Evolutionary conservation across 53 echinoderm and acorn worm species (phyloP), one percentile per base, ranked within the genome.

Genomic region (Holothuria scabra): DNA sequence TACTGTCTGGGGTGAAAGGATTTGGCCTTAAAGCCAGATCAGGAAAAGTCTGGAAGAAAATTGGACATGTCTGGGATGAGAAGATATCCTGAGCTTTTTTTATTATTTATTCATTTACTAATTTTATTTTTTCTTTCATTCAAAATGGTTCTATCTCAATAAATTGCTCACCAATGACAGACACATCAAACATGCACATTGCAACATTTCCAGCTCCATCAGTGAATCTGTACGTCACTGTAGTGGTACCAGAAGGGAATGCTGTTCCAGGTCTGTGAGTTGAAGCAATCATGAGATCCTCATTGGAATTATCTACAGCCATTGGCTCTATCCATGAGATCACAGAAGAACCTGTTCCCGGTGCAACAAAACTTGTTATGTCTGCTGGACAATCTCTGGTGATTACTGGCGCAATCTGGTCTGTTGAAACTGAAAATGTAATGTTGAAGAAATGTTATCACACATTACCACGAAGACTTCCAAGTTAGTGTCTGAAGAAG

Each of bases 301-400:
- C 78, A 28, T 57, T 57, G 20, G 78, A 78, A n/a, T 59, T 78
- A 30, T 78, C 78, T 32, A 78, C 58, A 28, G 78, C 78, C 28
- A 30, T 52, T 58, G 78, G 58, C 9, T 56, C 57, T 29, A 52
- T 18, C 52, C 52, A 52, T 0, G 52, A 52, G 18, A 52, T 18
- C 18, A 52, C 52, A 16, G 52, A 52, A 8, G 78, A 28, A 55
- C 24, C 56, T 32, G 9, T 55, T 24, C 78, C 78, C 1, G 32
- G 23, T 22, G 59, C 57, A 19, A 78, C 20, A 9, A 78, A 56
- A 56, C 21, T 29, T 20, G 31, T 30, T 26, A 78, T 78, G 32
- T 78, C 78, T 28, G 10, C 78, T 30, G 78, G 78, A 26, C 78
- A 78, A 57, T 56, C 57, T 78, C 56, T 56, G 13, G 28, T 57